Conservation (phyloP, 2,113 vertebrate genomes). For the Notechis scutatus region DNA sequence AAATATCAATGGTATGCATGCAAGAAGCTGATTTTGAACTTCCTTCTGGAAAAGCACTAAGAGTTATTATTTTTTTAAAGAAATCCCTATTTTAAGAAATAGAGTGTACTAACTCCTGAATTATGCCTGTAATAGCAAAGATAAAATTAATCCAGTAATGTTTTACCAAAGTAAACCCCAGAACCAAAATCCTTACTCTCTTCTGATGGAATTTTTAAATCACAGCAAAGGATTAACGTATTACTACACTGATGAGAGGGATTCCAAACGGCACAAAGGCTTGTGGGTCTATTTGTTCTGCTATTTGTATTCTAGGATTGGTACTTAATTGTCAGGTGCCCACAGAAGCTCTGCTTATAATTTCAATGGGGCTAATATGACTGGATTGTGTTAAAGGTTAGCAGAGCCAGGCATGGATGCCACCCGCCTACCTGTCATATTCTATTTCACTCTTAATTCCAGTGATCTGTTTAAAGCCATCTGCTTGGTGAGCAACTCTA, state of each 20-base stretch:
- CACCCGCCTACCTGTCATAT: background rate
- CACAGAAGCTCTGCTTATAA: background rate
- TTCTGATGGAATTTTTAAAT: conserved; percentile 64
- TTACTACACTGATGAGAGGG: conserved; percentile 33
- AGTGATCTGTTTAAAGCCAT: background rate
- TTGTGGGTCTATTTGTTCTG: conserved; percentile 15
- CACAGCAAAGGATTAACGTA: conserved; percentile 58
- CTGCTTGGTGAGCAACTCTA: background rate
- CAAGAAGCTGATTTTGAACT: conserved; percentile 26
- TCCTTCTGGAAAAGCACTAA: conserved; percentile 26
- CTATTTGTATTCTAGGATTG: conserved; percentile 29
- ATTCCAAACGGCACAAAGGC: conserved; percentile 23
- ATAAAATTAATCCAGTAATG: conserved; percentile 63
- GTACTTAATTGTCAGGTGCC: conserved; percentile 16
- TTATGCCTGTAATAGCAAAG: conserved; percentile 50
- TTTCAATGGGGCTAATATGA: background rate
- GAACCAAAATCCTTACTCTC: conserved; percentile 58
- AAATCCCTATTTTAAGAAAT: conserved; percentile 36
- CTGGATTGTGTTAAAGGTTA: background rate
- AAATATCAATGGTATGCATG: conserved; percentile 22
- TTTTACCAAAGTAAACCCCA: conserved; percentile 52
- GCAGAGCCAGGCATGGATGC: background rate
- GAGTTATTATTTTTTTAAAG: conserved; percentile 32
- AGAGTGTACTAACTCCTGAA: conserved; percentile 41
- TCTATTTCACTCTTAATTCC: conserved; percentile 9